Evolutionary conservation across 2,888 invertebrate genomes (phyloP).

Genomic region (Stenurella melanura): DNA sequence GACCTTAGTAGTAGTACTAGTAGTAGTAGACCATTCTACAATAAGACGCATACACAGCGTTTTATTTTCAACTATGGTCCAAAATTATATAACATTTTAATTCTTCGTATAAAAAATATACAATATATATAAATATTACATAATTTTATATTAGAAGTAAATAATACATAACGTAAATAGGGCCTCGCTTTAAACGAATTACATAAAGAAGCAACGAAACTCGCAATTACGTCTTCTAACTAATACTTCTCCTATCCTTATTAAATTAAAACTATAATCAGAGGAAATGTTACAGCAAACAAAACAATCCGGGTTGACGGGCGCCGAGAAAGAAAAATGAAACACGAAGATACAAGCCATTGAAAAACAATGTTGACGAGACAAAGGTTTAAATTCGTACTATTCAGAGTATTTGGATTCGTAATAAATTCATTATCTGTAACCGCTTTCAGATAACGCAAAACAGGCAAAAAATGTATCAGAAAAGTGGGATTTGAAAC

Average conservation of each 20-base stretch:
- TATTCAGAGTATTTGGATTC: constrained; percentile 12
- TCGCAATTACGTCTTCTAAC: background rate
- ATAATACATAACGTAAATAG: background rate
- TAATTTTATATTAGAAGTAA: background rate
- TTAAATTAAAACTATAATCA: constrained; percentile 1
- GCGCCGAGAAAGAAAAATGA: background rate
- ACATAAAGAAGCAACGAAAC: background rate
- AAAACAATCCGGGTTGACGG: constrained; percentile 1
- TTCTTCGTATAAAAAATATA: too few species aligned
- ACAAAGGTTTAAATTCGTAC: background rate
- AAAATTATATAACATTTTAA: too few species aligned
- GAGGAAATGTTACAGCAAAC: background rate
- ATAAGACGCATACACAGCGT: too few species aligned
- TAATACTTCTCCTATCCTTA: background rate
- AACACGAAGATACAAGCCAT: background rate
- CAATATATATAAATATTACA: too few species aligned
- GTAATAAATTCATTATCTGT: constrained; percentile 38
- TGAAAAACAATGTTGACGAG: constrained; percentile 1
- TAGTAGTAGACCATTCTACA: too few species aligned
- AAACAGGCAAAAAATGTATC: constrained; percentile 43
- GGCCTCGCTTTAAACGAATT: background rate
- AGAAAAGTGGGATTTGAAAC: constrained; percentile 51
- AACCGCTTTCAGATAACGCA: constrained; percentile 22
- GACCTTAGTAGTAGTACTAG: too few species aligned
- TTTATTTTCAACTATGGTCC: too few species aligned